Base-by-base conservation (phyloP, 2,888 invertebrate species). In the Cheiracanthium punctorium region DNA sequence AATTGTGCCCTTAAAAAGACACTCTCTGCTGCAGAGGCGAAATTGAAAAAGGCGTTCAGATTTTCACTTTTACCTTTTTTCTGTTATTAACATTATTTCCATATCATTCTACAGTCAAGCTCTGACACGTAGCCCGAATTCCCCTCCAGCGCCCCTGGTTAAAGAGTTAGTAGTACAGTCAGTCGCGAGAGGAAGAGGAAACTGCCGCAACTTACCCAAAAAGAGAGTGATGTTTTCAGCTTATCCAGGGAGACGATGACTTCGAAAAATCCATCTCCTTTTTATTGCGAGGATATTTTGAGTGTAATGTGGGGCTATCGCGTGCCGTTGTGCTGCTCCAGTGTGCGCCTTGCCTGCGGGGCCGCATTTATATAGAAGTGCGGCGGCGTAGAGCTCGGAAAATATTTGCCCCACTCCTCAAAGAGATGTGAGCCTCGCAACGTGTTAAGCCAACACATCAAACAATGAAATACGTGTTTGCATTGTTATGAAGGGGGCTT, bases 381-480 rank as follows among this genome's bases (percentile, higher is more conserved):
- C 64, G 77, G 72, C 72, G 77, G 64, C 29, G 64, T 65, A 24
- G 71, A 82, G 71, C 79, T 79, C 43, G 43, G 84, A 86, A 86
- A 86, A 86, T 86, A 86, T 86, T 86, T 86, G 80, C 86, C 65
- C 43, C 85, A 43, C 80, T 80, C 65, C 79, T 79, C 85, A 80
- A 73, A 84, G 80, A 85, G 74, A 73, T 58, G 33, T 48, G 86
- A 73, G 80, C 30, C 48, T 48, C 32, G 72, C 77, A 70, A 80
- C 72, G 74, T 81, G 80, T 77, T 73, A 80, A 81, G 73, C 81
- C 80, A 79, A 77, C 82, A 75, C 72, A 82, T 77, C 87, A 82
- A 79, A 87, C 87, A 82, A 87, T 81, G 87, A 87, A 87, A 87
- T 82, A 87, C 76, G 58, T 87, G 87, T 87, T 87, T 87, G 87